phyloP scores from a whole-genome alignment of 2,797 vertebrate genomes.

The Capromys pilorides region DNA sequence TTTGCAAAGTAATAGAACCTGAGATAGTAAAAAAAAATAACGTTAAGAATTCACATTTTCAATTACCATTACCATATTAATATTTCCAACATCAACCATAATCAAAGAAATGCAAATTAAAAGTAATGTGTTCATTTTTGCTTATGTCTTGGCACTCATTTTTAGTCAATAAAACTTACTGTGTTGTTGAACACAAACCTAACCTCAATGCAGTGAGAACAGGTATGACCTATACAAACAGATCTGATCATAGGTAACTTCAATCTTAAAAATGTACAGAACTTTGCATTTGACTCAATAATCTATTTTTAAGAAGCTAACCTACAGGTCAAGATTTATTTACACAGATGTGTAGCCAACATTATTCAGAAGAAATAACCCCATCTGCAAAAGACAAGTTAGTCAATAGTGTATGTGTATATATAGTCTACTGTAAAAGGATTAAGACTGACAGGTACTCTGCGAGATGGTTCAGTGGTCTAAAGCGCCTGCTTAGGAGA shows the following conservation, averaged over 20 bases:
- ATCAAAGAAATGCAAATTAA: slow-evolving; percentile 45
- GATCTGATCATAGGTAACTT: neutral
- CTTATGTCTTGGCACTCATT: neutral
- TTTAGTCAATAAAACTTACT: slow-evolving; percentile 5
- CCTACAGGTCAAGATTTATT: slow-evolving; percentile 11
- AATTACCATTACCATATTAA: slow-evolving; percentile 28
- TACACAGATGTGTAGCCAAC: slow-evolving; percentile 5
- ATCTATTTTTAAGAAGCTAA: slow-evolving; percentile 31
- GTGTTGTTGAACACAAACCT: slow-evolving; percentile 33
- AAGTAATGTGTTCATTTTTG: slow-evolving; percentile 16
- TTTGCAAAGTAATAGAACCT: slow-evolving; percentile 39
- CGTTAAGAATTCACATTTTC: slow-evolving; percentile 24
- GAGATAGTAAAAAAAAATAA: neutral
- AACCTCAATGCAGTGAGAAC: neutral
- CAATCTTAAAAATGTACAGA: slow-evolving; percentile 31
- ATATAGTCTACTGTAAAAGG: too few relatives aligned
- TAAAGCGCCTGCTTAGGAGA: too few relatives aligned
- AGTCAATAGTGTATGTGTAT: neutral
- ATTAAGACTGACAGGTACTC: too few relatives aligned
- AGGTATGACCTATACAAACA: neutral
- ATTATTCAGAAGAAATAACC: slow-evolving; percentile 40
- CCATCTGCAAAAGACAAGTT: neutral
- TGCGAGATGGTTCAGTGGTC: too few relatives aligned
- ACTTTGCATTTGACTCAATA: neutral
- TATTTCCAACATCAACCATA: slow-evolving; percentile 42